Base-by-base conservation (phyloP, 2,797 vertebrate genomes). In the Synanceia verrucosa region DNA sequence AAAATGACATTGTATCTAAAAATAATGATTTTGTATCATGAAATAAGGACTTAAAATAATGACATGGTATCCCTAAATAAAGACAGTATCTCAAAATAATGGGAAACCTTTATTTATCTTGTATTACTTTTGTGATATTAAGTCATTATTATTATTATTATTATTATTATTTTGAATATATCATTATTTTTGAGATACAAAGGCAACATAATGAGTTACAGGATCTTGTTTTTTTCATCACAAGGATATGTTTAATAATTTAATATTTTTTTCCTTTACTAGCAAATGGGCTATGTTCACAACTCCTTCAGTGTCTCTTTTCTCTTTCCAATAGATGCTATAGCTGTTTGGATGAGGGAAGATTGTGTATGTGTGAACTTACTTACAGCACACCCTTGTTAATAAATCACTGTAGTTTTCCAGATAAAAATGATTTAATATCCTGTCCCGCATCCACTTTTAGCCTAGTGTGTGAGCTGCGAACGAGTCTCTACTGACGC, bases 391-490 rank as follows among this genome's bases (percentile, higher is more conserved):
- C 47, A 18, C 52, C 23, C n/a, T 13, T 33, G 16, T 50, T 53
- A 69, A 80, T 76, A 51, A 64, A 73, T 80, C 48, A 50, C 6
- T 14, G 43, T 37, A 52, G 36, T 28, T 69, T 31, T 29, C 39
- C 41, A 57, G 19, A 65, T 59, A 50, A 51, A 73, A 75, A 48
- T 57, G 41, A 78, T 79, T 76, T 64, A 74, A 64, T 76, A 51
- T 74, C 65, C 29, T 7, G 19, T 29, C 50, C 33, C 4, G 6
- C 11, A 55, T 81, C 19, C 21, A 24, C 18, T 57, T 33, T 61
- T 5, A 41, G 23, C 11, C 11, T 10, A 51, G 34, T 21, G 28
- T 48, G 53, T 53, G 53, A 79, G 57, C 48, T 37, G 36, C n/a
- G 14, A 59, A 1, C 6, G 3, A 18, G 18, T 73, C 19, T 65